A percentile compares a stretch with the other conserved stretches of the same genome.
Evolutionary conservation across 2,113 vertebrate species (phyloP).

Genomic region (Corythoichthys haematopterus): DNA sequence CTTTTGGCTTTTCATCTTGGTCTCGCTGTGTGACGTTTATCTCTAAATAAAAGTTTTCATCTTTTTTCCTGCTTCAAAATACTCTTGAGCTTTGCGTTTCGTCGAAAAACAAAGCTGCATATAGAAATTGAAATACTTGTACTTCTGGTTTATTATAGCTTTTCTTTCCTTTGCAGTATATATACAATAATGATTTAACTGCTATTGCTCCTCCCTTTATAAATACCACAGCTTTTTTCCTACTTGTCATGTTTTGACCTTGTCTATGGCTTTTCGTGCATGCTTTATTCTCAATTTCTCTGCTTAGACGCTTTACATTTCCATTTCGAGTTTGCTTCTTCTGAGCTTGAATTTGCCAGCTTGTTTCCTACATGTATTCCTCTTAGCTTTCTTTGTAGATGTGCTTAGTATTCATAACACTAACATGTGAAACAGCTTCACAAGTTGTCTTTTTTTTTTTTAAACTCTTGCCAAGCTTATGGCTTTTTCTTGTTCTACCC

Average conservation of each 20-base stretch:
- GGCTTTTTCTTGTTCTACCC: no score
- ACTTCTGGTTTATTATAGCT: background rate
- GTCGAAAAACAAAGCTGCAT: background rate
- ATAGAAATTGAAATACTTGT: background rate
- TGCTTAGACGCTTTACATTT: slow-evolving; percentile 3
- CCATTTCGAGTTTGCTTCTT: background rate
- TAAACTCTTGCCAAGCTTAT: no score
- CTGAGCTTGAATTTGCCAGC: background rate
- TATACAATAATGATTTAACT: background rate
- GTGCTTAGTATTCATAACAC: no score
- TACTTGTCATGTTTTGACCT: background rate
- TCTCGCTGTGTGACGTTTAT: slow-evolving; percentile 46
- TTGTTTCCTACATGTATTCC: background rate
- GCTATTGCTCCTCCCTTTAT: background rate
- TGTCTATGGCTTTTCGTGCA: background rate
- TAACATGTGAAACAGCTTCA: no score
- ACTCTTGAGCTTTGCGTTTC: background rate
- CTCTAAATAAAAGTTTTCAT: slow-evolving; percentile 48
- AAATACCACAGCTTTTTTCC: background rate
- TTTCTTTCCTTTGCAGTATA: background rate
- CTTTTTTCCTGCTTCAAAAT: slow-evolving; percentile 12
- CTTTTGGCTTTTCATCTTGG: slow-evolving; percentile 12
- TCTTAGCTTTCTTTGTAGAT: background rate
- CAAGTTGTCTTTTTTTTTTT: no score
- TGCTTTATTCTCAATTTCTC: background rate